phyloP scores from a whole-genome alignment of 2,797 vertebrate genomes.

The Esox lucius region DNA sequence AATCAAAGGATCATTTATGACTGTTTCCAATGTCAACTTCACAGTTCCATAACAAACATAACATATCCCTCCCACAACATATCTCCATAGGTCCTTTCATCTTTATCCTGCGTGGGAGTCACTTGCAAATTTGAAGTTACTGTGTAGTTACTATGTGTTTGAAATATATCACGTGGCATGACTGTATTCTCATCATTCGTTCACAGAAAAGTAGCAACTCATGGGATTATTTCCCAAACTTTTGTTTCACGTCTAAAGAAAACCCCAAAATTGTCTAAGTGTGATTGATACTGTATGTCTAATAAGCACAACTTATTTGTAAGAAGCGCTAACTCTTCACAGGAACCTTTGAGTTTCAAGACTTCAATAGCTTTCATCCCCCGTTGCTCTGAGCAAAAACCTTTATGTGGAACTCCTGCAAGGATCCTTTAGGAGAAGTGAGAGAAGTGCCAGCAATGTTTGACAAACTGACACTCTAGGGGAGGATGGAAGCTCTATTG shows the following conservation, averaged over 20 bases:
- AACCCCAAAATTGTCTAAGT: conserved; percentile 23
- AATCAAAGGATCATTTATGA: neutral
- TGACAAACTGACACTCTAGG: conserved; percentile 10
- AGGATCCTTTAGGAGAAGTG: conserved; percentile 16
- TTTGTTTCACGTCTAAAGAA: conserved; percentile 20
- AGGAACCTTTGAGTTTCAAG: conserved; percentile 33
- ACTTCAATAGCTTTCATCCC: conserved; percentile 38
- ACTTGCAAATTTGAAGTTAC: neutral
- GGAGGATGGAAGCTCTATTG: neutral
- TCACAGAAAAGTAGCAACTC: conserved; percentile 33
- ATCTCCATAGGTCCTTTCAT: neutral
- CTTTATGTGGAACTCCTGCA: conserved; percentile 27
- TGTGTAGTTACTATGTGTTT: neutral
- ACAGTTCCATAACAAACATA: neutral
- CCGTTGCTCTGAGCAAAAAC: conserved; percentile 29
- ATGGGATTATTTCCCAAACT: conserved; percentile 20
- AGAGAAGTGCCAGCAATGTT: conserved; percentile 18
- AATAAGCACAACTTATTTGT: conserved; percentile 31
- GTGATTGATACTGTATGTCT: neutral
- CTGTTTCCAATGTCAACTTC: neutral
- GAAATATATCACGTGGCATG: neutral
- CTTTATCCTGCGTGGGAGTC: neutral
- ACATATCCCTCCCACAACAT: neutral
- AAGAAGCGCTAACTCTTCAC: conserved; percentile 33
- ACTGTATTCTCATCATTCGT: conserved; percentile 45